Evolutionary conservation across 2,888 invertebrate species (phyloP), one percentile per base, ranked within the genome.

Genomic region (Marasmarcha lunaedactyla): DNA sequence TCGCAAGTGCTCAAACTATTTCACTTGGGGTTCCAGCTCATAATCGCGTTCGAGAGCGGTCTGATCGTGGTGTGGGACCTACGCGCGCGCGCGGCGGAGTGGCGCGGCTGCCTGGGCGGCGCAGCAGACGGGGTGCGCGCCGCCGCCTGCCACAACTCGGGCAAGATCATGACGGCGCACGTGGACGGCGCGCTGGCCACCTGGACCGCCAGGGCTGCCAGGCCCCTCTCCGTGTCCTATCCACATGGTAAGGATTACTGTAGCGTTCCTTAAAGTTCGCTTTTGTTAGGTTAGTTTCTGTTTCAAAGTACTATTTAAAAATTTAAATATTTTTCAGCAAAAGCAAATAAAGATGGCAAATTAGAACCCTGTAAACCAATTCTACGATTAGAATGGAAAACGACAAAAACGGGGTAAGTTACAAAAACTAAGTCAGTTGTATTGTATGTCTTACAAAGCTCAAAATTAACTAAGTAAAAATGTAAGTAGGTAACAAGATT

Each of bases 51-150:
- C 85, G 98, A 98, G 83, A 89, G 91, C 50, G 99, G 99, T 14
- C 90, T 93, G 62, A 88, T 98, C 55, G 97, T 95, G 36, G 87
- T 97, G 55, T 99, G 99, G 99, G 98, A 99, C 85, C 87, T 99
- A 65, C 90, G 91, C 58, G 89, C 86, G 56, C 94, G 93, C 76
- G 81, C 79, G 52, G 95, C 94, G 33, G 98, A 99, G 63, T 89
- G 91, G 78, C 88, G 96, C 64, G 93, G 91, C 78, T 87, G 89
- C 59, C 87, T 91, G 40, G 87, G 97, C 52, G 86, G 89, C 57
- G 86, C 92, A 26, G 84, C 87, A 15, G 94, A 94, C 66, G 89
- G 88, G 39, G 85, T 97, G 53, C 89, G 92, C 61, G 95, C 96
- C 40, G 89, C 96, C 57, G 89, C 94, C 47, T 99, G 99, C 99